These are phyloP conservation scores for Cettia cetti DNA, from an alignment of 2,113 vertebrate genomes.

Conservation along the genomic window DNA sequence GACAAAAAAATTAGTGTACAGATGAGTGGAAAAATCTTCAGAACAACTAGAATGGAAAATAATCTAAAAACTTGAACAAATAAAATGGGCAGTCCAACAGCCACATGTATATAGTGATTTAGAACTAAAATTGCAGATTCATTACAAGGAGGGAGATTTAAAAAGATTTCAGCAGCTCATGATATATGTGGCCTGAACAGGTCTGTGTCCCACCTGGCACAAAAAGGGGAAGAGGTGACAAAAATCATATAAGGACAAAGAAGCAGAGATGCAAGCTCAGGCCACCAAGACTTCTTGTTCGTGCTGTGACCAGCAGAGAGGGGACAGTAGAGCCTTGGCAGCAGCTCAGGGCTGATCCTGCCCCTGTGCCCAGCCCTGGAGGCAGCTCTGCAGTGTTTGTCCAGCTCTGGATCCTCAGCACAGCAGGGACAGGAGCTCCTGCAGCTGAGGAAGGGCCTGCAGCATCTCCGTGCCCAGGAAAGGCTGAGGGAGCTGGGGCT, in stretches of 20 bases:
- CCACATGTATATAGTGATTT: not conserved
- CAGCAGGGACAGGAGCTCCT: not conserved
- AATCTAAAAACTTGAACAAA: not conserved
- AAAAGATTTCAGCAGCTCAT: not conserved
- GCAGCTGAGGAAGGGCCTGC: not conserved
- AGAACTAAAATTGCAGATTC: not conserved
- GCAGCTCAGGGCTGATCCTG: not conserved
- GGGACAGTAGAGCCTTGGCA: not conserved
- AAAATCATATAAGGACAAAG: not conserved
- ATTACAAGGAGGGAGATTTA: not conserved
- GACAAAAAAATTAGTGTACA: not conserved
- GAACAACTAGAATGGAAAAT: not conserved
- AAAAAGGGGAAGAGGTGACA: not conserved
- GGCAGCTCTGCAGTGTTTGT: not conserved
- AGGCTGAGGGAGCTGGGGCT: not conserved
- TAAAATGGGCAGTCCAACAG: not conserved
- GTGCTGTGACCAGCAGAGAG: not conserved
- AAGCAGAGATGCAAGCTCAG: not conserved
- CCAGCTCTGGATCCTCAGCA: not conserved
- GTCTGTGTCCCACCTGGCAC: not conserved
- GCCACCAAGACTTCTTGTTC: not conserved
- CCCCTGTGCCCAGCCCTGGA: not conserved
- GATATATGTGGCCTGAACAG: not conserved
- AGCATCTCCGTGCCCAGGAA: not conserved
- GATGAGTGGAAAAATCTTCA: not conserved